phyloP scores from a whole-genome alignment of 2,797 vertebrate species.

The Helarctos malayanus region DNA sequence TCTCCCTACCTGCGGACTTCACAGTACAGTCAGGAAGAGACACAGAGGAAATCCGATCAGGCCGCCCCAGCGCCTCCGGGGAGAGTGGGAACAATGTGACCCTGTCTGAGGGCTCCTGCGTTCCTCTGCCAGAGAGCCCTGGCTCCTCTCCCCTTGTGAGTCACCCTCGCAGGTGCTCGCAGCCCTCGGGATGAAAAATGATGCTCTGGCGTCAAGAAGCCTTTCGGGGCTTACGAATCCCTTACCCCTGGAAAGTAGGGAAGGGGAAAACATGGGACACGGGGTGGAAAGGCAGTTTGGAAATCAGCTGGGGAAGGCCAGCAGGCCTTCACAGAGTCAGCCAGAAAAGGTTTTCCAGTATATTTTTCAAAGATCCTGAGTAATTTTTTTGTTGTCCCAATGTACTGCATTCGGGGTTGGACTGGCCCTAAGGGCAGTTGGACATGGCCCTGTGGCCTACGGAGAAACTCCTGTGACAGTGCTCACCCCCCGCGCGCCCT shows the following conservation, averaged over 20 bases:
- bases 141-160: not conserved
- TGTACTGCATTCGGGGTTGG: not conserved
- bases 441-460: not conserved
- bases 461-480: not conserved
- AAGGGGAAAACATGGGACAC: not conserved
- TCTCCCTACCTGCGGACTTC: not conserved
- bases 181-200: not conserved
- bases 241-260: not conserved
- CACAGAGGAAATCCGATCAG: not conserved
- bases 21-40: not conserved
- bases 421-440: not conserved
- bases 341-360: not conserved
- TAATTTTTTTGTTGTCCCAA: not conserved
- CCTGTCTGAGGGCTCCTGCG: not conserved
- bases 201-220: not conserved
- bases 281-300: not conserved
- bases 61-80: not conserved
- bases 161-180: not conserved
- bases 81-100: not conserved
- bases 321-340: not conserved
- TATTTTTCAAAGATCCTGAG: not conserved
- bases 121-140: not conserved
- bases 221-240: not conserved
- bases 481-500: accelerated
- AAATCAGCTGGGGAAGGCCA: not conserved